Conservation (phyloP, 2,888 invertebrate species). For the Mimachlamys varia region DNA sequence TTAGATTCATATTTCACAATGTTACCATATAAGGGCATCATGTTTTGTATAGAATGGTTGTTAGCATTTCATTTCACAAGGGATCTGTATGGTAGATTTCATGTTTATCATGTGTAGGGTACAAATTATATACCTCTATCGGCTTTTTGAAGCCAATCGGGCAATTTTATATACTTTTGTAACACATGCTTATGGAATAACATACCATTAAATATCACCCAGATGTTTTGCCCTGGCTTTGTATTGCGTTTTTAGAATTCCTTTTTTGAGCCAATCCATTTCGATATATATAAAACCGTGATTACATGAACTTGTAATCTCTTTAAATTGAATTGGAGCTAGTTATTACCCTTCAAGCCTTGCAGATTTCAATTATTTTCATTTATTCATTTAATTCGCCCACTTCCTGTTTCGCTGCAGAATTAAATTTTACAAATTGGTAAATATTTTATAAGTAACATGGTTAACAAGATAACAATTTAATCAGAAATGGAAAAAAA, state of each 20-base stretch:
- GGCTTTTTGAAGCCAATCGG: neutral
- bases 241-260: neutral
- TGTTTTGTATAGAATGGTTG: neutral
- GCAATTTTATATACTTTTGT: slow-evolving; percentile 4
- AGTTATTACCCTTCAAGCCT: neutral
- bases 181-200: neutral
- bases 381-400: no score
- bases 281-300: neutral
- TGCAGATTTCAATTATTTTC: no score
- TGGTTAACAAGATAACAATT: neutral
- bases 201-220: neutral
- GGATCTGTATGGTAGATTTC: neutral
- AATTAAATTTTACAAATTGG: neutral
- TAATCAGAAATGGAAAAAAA: neutral
- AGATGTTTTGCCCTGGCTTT: neutral
- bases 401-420: neutral
- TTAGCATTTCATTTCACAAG: neutral
- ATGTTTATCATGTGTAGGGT: neutral
- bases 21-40: neutral
- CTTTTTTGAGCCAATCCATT: slow-evolving; percentile 23
- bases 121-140: neutral
- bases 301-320: no score
- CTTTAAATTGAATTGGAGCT: neutral
- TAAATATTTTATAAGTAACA: neutral
- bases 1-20: neutral